These are phyloP conservation scores for Drosophila leonis DNA, from an alignment of 2,888 invertebrate species.

Conservation along the genomic window DNA sequence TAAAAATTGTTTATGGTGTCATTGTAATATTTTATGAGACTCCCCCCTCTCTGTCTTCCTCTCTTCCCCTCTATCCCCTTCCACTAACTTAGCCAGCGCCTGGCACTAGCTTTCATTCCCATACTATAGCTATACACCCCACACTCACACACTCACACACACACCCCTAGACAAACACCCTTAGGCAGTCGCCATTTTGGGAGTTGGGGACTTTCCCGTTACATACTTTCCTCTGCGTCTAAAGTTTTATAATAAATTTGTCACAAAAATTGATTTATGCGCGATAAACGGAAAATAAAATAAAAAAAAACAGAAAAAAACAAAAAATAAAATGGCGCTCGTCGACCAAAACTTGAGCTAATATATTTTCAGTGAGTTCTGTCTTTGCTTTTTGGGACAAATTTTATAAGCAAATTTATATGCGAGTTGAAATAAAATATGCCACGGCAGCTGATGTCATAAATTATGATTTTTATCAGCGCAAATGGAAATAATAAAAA, in stretches of 20 bases:
- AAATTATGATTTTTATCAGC: slow-evolving; percentile 85
- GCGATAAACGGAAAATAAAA: slow-evolving; percentile 78
- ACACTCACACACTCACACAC: slow-evolving; percentile 1
- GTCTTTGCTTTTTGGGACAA: slow-evolving; percentile 20
- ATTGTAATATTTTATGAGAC: slow-evolving; percentile 81
- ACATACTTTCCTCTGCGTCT: slow-evolving; percentile 36
- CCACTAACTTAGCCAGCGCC: slow-evolving; percentile 44
- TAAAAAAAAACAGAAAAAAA: slow-evolving; percentile 53
- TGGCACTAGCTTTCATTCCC: slow-evolving; percentile 52
- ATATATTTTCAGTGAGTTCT: slow-evolving; percentile 62
- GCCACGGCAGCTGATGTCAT: slow-evolving; percentile 80
- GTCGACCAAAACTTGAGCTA: slow-evolving; percentile 50
- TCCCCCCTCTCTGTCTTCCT: slow-evolving; percentile 17
- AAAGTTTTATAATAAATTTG: slow-evolving; percentile 82
- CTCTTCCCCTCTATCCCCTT: slow-evolving; percentile 11
- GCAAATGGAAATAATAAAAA: slow-evolving; percentile 76
- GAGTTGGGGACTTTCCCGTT: slow-evolving; percentile 15
- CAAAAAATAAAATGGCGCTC: slow-evolving; percentile 25
- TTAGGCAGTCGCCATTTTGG: slow-evolving; percentile 47
- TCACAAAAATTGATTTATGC: slow-evolving; percentile 83
- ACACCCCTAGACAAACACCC: slow-evolving; percentile 33
- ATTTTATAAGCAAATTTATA: slow-evolving; percentile 46
- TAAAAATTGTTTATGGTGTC: slow-evolving; percentile 81
- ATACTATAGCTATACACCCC: slow-evolving; percentile 28
- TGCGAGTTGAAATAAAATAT: slow-evolving; percentile 66